Conservation (phyloP, 2,113 vertebrate genomes). For the Psilopsiagon aurifrons region DNA sequence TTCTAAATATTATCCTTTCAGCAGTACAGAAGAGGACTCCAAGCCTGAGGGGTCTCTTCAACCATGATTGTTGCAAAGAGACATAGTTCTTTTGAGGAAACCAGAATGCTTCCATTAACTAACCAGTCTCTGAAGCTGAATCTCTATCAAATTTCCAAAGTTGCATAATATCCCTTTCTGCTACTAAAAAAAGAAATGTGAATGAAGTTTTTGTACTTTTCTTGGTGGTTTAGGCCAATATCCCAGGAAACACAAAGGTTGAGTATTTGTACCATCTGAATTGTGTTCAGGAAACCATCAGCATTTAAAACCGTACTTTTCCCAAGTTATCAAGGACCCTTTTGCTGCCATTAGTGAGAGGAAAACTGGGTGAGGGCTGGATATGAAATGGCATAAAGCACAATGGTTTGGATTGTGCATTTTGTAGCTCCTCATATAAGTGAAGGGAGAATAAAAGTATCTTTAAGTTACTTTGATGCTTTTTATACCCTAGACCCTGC, state of each 20-base stretch:
- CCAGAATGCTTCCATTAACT: slow-evolving; percentile 38
- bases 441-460: neutral
- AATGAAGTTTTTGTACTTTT: slow-evolving; percentile 46
- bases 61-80: neutral
- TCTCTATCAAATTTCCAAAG: slow-evolving; percentile 27
- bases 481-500: neutral
- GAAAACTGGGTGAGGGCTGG: neutral
- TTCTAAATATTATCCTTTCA: slow-evolving; percentile 66
- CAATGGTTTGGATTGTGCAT: slow-evolving; percentile 29
- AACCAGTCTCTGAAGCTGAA: neutral
- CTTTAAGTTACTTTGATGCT: slow-evolving; percentile 21
- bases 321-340: neutral
- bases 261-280: slow-evolving; percentile 26
- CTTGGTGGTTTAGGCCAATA: neutral
- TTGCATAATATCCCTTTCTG: slow-evolving; percentile 46
- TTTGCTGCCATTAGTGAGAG: neutral
- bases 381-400: slow-evolving; percentile 12
- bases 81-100: slow-evolving; percentile 20
- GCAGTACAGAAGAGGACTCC: neutral
- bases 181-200: slow-evolving; percentile 10
- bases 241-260: slow-evolving; percentile 29
- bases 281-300: slow-evolving; percentile 1
- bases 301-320: slow-evolving; percentile 10
- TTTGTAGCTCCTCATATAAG: neutral
- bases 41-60: neutral